Conservation (phyloP, 2,797 vertebrate species). For the Anomalospiza imberbis region DNA sequence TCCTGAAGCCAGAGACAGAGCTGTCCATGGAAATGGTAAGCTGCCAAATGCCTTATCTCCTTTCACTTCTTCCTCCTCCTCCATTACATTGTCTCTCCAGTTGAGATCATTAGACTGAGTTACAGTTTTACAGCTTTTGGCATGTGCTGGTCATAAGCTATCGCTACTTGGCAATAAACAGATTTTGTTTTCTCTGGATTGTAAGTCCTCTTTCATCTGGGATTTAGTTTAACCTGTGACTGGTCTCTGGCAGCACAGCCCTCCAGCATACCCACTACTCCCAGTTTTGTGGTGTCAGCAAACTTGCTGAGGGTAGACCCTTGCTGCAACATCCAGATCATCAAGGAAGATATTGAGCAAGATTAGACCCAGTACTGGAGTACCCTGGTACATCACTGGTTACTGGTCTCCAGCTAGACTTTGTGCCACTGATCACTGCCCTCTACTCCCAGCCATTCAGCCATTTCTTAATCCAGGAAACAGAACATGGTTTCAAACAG, state of each 20-base stretch:
- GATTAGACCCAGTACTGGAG: neutral
- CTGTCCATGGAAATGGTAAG: conserved; percentile 62
- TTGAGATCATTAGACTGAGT: neutral
- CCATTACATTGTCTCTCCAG: neutral
- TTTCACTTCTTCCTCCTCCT: neutral
- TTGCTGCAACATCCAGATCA: neutral
- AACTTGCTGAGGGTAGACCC: neutral
- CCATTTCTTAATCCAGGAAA: neutral
- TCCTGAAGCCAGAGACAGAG: conserved; percentile 50
- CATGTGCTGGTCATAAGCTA: neutral
- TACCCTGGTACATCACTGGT: neutral
- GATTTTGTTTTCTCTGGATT: neutral
- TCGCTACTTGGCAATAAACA: neutral
- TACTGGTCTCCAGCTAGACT: neutral
- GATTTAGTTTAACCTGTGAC: neutral
- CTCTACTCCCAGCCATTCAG: neutral
- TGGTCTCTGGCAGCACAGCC: neutral
- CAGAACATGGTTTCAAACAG: neutral
- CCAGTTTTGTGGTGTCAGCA: neutral
- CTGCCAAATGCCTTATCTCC: too few species aligned
- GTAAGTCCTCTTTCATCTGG: neutral
- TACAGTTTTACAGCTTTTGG: neutral
- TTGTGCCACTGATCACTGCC: neutral
- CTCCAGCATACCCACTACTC: neutral
- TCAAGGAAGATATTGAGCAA: neutral